These are phyloP conservation scores for Tanytarsus gracilentus DNA, from an alignment of 2,888 invertebrate genomes.

Conservation along the genomic window DNA sequence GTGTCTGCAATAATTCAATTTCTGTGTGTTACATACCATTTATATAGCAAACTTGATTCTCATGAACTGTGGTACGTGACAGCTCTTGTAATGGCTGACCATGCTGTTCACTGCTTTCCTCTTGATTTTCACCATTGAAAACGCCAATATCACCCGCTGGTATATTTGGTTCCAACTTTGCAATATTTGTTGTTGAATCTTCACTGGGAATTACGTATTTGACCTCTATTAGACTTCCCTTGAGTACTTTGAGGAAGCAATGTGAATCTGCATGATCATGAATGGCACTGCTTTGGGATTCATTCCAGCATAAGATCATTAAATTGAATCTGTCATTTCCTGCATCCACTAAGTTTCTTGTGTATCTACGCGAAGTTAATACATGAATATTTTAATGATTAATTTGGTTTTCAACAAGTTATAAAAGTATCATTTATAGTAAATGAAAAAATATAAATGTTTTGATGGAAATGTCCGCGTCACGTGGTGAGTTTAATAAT, in stretches of 20 bases:
- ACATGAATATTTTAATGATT: not conserved
- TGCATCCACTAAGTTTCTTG: constrained; percentile 87
- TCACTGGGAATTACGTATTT: constrained; percentile 39
- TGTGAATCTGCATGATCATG: constrained; percentile 95
- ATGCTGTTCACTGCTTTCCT: constrained; percentile 33
- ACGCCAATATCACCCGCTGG: constrained; percentile 32
- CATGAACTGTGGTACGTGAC: constrained; percentile 53
- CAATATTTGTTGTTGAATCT: constrained; percentile 5
- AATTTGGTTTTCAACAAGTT: too few species aligned
- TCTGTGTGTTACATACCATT: constrained; percentile 57
- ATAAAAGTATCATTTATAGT: too few species aligned
- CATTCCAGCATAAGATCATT: constrained; percentile 97
- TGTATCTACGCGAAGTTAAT: constrained; percentile 56
- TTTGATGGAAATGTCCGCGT: too few species aligned
- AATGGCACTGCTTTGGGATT: constrained; percentile 87
- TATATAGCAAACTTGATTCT: constrained; percentile 86
- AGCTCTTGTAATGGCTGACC: constrained; percentile 53
- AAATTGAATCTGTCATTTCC: constrained; percentile 97
- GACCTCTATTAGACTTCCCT: constrained; percentile 74
- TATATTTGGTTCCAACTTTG: constrained; percentile 25
- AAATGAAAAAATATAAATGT: too few species aligned
- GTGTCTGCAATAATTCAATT: not conserved
- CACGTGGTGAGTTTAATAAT: too few species aligned
- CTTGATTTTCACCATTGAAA: too few species aligned
- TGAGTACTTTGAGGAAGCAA: constrained; percentile 93